phyloP scores from a whole-genome alignment of 2,888 invertebrate genomes.

The Sipunculus nudus region DNA sequence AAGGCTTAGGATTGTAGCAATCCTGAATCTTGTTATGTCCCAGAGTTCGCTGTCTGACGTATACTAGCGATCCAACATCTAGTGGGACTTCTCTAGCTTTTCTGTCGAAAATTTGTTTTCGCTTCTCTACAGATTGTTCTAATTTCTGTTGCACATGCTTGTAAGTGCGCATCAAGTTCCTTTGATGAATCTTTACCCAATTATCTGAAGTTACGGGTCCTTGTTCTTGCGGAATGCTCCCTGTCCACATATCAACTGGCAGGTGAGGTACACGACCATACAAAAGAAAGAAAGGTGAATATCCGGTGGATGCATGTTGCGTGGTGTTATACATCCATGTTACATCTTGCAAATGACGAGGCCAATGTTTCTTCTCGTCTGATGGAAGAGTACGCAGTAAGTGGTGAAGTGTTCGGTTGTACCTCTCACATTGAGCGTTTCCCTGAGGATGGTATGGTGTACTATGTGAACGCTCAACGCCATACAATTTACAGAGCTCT shows the following conservation, averaged over 20 bases:
- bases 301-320: constrained; percentile 3
- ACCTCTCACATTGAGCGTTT: constrained; percentile 39
- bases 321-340: constrained; percentile 21
- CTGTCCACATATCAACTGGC: constrained; percentile 9
- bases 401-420: constrained; percentile 38
- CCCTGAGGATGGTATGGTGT: constrained; percentile 23
- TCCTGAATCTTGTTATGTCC: too few species aligned
- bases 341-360: constrained; percentile 29
- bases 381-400: constrained; percentile 28
- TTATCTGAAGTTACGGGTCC: too few species aligned
- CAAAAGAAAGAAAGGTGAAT: constrained; percentile 6
- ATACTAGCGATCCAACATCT: too few species aligned
- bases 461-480: not conserved
- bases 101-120: too few species aligned
- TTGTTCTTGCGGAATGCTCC: too few species aligned
- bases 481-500: constrained; percentile 3
- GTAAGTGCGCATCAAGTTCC: too few species aligned
- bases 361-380: constrained; percentile 33
- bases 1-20: too few species aligned
- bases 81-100: too few species aligned
- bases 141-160: too few species aligned
- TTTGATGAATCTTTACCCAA: too few species aligned
- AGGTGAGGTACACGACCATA: constrained; percentile 4
- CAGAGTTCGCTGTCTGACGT: too few species aligned
- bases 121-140: too few species aligned